Base-by-base conservation (phyloP, 2,888 invertebrate species). In the Ophioninae sp. region DNA sequence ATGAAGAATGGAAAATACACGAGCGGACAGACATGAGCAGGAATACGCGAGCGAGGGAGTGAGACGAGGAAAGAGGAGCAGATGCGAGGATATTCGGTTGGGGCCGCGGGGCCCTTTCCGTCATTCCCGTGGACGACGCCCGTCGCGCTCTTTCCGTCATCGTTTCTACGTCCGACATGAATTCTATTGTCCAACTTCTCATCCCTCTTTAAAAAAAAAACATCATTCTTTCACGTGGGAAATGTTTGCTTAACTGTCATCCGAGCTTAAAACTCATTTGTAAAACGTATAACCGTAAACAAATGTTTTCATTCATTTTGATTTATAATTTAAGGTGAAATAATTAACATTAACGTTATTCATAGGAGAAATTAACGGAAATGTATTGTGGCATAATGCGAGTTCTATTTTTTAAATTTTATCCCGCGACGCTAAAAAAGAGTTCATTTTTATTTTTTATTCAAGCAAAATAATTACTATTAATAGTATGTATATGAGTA, bases 81-180 rank as follows among this genome's bases (percentile, higher is more conserved):
- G 83, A 83, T 83, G 83, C 83, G 81, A 71, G 59, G 39, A 69
- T 61, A 71, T 67, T 83, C 83, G 83, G 81, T 83, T 81, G 65
- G 59, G 68, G 74, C 83, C 81, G 74, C 81, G 74, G 71, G 83
- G 69, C 80, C 68, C 61, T 69, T 68, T 20, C 65, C 65, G 71
- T 77, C 77, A 77, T 83, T 83, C 71, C 71, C 65, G 64, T 77
- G 83, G 37, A 75, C 85, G 84, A 77, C 74, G 79, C 87, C 85
- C 86, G 86, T 86, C 86, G 69, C 61, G 78, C 76, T 69, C 75
- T 65, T 61, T 79, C 68, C 76, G 67, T 67, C 51, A 65, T 75
- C 65, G 61, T 64, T 76, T 79, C 44, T 68, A 61, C 59, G 51
- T 72, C 58, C 61, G 64, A 58, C 64, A 72, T 51, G 51, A 72